Evolutionary conservation across 2,888 invertebrate genomes (phyloP), one percentile per base, ranked within the genome.

Genomic region (Bibio marci): DNA sequence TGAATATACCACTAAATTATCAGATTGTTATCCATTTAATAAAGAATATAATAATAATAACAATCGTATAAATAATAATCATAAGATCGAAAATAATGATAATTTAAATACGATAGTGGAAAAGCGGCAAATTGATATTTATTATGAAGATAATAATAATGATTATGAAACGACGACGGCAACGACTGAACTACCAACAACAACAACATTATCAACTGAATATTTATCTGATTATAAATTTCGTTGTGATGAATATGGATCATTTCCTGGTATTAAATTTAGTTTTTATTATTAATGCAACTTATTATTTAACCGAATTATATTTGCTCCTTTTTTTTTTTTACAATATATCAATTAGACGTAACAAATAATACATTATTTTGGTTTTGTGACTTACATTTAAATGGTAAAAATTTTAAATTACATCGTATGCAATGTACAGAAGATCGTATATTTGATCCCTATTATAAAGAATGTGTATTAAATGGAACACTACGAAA

Each of bases 321-420:
- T 4, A 39, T 13, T 30, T 31, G 11, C 8, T 13, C 26, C 12
- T 6, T 19, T n/a, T 32, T 32, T 35, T 10, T 34, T 8, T 17
- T 10, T 22, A n/a, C n/a, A 22, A 28, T 30, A 34, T 34, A 30
- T 35, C 19, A 43, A 44, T 2, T 40, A 47, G 47, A 47, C 39
- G 15, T 12, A 1, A 3, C 12, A 2, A 49, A 48, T 31, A 31
- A 36, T 7, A 26, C 46, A 6, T 34, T 44, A 17, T 50, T 47
- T 41, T 50, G 48, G 48, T 45, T 40, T 28, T 50, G 50, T 27
- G 50, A 50, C 40, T 43, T 46, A 1, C 40, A 43, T 3, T 1
- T n/a, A 1, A 43, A 43, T 8, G 50, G 49, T 7, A 13, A 13
- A n/a, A 47, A 47, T 3, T 49, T 31, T 14, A 27, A 31, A 0